Conservation (phyloP, 1,140 invertebrate species). For the Drosophila rhopaloa region DNA sequence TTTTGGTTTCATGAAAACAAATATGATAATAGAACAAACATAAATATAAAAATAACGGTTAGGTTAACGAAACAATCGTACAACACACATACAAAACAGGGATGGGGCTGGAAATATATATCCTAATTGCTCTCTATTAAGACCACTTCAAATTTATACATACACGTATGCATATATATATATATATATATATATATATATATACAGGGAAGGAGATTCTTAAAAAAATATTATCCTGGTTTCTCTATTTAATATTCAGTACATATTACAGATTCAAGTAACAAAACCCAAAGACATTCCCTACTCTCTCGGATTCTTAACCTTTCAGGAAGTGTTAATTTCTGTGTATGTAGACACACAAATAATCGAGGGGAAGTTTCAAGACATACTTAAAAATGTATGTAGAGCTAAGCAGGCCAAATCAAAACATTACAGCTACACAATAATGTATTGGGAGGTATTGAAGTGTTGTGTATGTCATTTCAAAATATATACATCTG, state of each 20-base stretch:
- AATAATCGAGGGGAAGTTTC: too few relatives aligned
- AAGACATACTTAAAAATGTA: background rate
- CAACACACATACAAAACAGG: conserved; percentile 44
- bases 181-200: background rate
- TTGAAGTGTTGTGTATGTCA: conserved; percentile 2
- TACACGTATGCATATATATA: conserved; percentile 9
- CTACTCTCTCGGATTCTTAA: background rate
- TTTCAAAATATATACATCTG: background rate
- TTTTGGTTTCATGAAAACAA: conserved; percentile 70
- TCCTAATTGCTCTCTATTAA: conserved; percentile 29
- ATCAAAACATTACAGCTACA: conserved; percentile 35
- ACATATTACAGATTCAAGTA: background rate
- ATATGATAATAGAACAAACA: conserved; percentile 48
- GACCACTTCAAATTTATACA: conserved; percentile 13
- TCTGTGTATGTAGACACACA: background rate
- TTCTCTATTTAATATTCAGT: background rate
- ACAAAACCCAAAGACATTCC: conserved; percentile 3
- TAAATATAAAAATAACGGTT: conserved; percentile 23
- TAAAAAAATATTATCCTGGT: background rate
- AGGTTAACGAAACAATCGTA: conserved; percentile 39
- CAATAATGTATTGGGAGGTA: conserved; percentile 36
- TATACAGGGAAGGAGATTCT: background rate
- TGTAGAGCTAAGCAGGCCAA: background rate
- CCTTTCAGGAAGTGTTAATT: background rate
- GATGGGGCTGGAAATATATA: conserved; percentile 16